These are phyloP conservation scores for Drosophila nr. medialis DNA, from an alignment of 2,888 invertebrate species.

Conservation along the genomic window DNA sequence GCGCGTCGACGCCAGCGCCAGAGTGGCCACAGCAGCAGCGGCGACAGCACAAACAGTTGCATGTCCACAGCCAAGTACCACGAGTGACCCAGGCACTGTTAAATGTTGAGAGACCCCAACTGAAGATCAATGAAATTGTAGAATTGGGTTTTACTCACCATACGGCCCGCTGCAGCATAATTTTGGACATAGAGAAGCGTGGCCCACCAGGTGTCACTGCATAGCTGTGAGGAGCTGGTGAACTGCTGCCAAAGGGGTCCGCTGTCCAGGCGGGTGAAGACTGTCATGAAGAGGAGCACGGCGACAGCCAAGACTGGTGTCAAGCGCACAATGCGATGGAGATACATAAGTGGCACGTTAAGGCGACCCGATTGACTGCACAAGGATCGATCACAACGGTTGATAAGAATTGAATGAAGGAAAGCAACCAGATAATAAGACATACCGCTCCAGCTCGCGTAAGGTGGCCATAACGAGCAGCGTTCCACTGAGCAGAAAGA, in stretches of 20 bases:
- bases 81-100: conserved; percentile 85
- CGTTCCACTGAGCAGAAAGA: conserved; percentile 87
- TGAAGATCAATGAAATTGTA: neutral
- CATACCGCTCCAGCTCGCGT: conserved; percentile 66
- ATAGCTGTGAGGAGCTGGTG: conserved; percentile 49
- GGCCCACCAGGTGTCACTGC: conserved; percentile 84
- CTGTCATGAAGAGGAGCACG: conserved; percentile 84
- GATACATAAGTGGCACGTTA: conserved; percentile 75
- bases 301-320: conserved; percentile 85
- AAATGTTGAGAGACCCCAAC: neutral
- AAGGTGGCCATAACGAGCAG: conserved; percentile 83
- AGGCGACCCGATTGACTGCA: conserved; percentile 44
- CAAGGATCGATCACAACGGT: neutral
- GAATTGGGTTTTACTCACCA: conserved; percentile 57
- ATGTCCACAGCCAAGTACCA: conserved; percentile 87
- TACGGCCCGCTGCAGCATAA: conserved; percentile 73
- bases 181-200: conserved; percentile 85
- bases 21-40: conserved; percentile 85
- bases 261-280: conserved; percentile 84
- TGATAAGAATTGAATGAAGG: neutral
- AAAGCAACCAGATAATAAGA: neutral
- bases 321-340: conserved; percentile 84
- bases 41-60: conserved; percentile 86
- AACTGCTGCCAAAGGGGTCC: conserved; percentile 85
- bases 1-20: conserved; percentile 79